A percentile compares a stretch with the other conserved stretches of the same genome.
phyloP scores from a whole-genome alignment of 1,140 invertebrate genomes.

The Yoshiicerus persimilis region DNA sequence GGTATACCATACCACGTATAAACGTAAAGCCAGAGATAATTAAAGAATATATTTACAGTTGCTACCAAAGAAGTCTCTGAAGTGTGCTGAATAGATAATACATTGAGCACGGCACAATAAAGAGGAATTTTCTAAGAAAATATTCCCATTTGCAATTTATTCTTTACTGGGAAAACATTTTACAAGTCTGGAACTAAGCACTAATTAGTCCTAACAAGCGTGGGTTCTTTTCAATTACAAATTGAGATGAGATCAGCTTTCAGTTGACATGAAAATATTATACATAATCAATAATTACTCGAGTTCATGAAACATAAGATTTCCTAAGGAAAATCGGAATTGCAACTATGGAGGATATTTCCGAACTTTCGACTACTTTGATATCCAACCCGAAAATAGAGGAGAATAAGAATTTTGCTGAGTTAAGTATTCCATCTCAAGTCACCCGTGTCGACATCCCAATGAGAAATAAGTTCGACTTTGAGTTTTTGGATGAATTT shows the following conservation, averaged over 20 bases:
- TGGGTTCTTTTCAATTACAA: not conserved
- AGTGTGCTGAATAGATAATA: not conserved
- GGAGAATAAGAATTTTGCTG: not conserved
- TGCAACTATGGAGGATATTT: not conserved
- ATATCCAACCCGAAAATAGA: not conserved
- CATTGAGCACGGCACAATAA: not conserved
- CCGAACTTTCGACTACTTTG: not conserved
- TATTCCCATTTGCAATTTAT: too few relatives aligned
- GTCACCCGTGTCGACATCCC: not conserved
- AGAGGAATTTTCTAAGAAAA: not conserved
- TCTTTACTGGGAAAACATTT: too few relatives aligned
- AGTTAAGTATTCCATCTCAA: not conserved
- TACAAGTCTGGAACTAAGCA: too few relatives aligned
- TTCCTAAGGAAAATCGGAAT: not conserved
- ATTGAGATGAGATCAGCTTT: not conserved
- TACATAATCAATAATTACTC: not conserved
- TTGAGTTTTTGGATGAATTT: slow-evolving; percentile 30
- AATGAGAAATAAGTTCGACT: not conserved
- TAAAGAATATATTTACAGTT: too few relatives aligned
- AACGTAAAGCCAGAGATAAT: too few relatives aligned
- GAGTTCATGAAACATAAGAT: not conserved
- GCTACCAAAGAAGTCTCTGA: not conserved
- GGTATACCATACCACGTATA: too few relatives aligned
- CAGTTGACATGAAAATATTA: not conserved
- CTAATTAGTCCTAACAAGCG: too few relatives aligned